Evolutionary conservation across 2,888 invertebrate genomes (phyloP).

Genomic region (Holacanthella duospinosa): DNA sequence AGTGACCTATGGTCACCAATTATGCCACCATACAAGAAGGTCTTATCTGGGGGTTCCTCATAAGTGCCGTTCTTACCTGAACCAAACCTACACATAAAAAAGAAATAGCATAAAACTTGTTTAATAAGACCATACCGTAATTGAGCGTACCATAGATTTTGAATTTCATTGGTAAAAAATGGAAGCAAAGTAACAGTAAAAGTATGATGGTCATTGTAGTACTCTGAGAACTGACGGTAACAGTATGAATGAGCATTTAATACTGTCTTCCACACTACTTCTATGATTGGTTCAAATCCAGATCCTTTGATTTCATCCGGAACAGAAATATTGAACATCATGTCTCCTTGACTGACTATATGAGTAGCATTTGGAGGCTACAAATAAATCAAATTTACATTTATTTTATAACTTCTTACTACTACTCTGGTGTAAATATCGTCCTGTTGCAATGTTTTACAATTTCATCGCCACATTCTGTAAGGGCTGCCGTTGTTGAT

Average conservation of each 20-base stretch:
- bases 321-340: not conserved
- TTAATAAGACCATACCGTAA: too few species aligned
- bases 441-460: too few species aligned
- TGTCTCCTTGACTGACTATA: not conserved
- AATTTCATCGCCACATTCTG: too few species aligned
- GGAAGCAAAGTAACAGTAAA: conserved; percentile 18
- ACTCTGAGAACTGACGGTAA: conserved; percentile 15
- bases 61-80: not conserved
- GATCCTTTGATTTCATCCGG: not conserved
- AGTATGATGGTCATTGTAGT: conserved; percentile 23
- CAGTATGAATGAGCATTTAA: conserved; percentile 19
- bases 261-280: conserved; percentile 18
- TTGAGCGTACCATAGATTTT: conserved; percentile 14
- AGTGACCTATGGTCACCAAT: not conserved
- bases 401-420: not conserved
- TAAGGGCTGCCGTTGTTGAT: too few species aligned
- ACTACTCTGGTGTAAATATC: not conserved
- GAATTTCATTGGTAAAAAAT: conserved; percentile 20
- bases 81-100: not conserved
- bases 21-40: not conserved
- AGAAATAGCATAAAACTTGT: too few species aligned
- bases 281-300: conserved; percentile 13
- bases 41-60: not conserved
- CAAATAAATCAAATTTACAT: not conserved
- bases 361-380: conserved; percentile 2